A percentile compares a stretch with the other conserved stretches of the same genome.
Conservation (phyloP, 2,113 vertebrate genomes). For the Notarius lentiginosus region DNA sequence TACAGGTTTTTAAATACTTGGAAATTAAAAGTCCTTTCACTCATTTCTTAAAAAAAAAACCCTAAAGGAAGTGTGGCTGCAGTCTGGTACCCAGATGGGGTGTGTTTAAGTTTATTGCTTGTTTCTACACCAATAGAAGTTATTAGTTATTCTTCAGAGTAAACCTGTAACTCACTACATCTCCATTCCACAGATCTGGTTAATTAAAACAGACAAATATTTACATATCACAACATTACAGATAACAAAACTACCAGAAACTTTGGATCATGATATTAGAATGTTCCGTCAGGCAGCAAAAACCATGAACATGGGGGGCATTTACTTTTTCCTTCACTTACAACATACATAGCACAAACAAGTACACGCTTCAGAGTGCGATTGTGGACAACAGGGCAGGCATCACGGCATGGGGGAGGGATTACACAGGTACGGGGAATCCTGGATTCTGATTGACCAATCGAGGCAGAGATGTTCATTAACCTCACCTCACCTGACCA, state of each 20-base stretch:
- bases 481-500: not conserved
- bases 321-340: too few species aligned
- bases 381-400: too few species aligned
- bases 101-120: not conserved
- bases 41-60: not conserved
- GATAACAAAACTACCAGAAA: too few species aligned
- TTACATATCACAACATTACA: too few species aligned
- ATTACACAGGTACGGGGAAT: not conserved
- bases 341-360: too few species aligned
- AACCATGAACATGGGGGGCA: too few species aligned
- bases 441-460: not conserved
- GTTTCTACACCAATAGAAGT: not conserved
- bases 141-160: not conserved
- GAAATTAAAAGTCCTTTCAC: not conserved
- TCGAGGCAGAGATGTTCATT: not conserved
- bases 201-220: too few species aligned
- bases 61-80: not conserved
- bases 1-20: not conserved
- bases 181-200: not conserved
- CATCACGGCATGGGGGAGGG: not conserved
- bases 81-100: not conserved
- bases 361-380: too few species aligned
- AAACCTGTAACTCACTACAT: not conserved
- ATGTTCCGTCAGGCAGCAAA: too few species aligned
- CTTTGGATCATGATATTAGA: too few species aligned